phyloP scores from a whole-genome alignment of 2,888 invertebrate species.

The Xestobium rufovillosum region DNA sequence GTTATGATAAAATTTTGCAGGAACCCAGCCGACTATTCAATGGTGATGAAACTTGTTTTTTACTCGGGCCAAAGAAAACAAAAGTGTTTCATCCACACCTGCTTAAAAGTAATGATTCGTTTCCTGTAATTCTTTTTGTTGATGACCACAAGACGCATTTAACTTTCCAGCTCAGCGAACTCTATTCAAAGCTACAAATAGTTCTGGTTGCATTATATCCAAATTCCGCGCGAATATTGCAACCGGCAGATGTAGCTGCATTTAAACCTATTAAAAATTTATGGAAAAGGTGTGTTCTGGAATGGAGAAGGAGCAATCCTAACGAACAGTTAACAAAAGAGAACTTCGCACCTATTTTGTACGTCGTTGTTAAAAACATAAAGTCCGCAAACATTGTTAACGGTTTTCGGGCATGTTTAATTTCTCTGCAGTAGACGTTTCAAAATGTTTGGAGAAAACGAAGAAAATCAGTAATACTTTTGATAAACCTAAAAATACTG shows the following conservation, averaged over 20 bases:
- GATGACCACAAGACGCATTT: too few species aligned
- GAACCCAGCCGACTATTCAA: constrained; percentile 32
- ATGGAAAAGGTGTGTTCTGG: constrained; percentile 27
- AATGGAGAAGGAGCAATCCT: constrained; percentile 25
- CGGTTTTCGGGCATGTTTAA: constrained; percentile 13
- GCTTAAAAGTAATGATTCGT: constrained; percentile 23
- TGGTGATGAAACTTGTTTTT: constrained; percentile 34
- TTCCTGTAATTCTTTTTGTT: constrained; percentile 36
- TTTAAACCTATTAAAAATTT: constrained; percentile 21
- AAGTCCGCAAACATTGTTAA: constrained; percentile 7
- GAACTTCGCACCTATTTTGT: constrained; percentile 12
- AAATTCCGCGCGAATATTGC: constrained; percentile 26
- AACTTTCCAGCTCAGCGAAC: constrained; percentile 16
- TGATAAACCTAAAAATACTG: neutral
- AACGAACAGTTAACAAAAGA: constrained; percentile 12
- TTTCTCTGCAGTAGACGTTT: constrained; percentile 8
- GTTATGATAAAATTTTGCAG: constrained; percentile 24
- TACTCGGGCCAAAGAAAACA: constrained; percentile 30
- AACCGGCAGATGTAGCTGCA: constrained; percentile 26
- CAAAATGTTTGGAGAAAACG: constrained; percentile 9
- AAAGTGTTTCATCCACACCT: constrained; percentile 34
- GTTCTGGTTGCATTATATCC: constrained; percentile 24
- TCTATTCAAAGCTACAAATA: constrained; percentile 18
- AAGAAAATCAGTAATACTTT: neutral
- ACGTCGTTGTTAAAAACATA: constrained; percentile 6